phyloP scores from a whole-genome alignment of 2,113 vertebrate species.

The Chaenocephalus aceratus region DNA sequence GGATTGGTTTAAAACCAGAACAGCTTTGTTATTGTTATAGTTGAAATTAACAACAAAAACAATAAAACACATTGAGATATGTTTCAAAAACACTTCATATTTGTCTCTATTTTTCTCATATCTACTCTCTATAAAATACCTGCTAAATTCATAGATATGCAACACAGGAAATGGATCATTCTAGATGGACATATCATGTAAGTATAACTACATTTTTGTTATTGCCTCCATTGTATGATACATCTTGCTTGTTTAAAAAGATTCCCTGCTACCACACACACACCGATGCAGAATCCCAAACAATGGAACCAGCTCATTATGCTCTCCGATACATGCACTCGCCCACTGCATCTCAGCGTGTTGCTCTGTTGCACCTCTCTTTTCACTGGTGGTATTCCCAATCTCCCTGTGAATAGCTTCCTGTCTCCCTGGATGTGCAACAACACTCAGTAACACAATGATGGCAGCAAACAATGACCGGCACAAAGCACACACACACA shows the following conservation, averaged over 20 bases:
- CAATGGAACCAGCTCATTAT: conserved; percentile 79
- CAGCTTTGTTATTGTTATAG: neutral
- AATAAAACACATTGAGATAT: too few relatives aligned
- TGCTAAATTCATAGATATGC: too few relatives aligned
- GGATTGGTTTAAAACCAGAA: neutral
- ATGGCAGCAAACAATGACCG: conserved; percentile 75
- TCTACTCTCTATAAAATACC: too few relatives aligned
- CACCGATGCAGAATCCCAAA: conserved; percentile 58
- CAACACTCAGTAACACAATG: conserved; percentile 75
- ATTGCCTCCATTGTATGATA: conserved; percentile 40
- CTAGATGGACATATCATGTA: neutral
- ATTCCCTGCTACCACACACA: conserved; percentile 46
- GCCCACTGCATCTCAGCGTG: conserved; percentile 71
- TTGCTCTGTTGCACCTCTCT: conserved; percentile 75
- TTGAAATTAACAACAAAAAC: neutral
- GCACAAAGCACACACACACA: conserved; percentile 64
- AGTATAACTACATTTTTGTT: neutral
- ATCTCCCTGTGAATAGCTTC: conserved; percentile 75
- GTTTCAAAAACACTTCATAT: too few relatives aligned
- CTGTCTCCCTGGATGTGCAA: conserved; percentile 65
- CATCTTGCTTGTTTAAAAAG: conserved; percentile 50
- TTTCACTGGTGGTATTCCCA: conserved; percentile 76
- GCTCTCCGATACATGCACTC: conserved; percentile 69
- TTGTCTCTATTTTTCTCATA: too few relatives aligned
- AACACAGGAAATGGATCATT: neutral